Base-by-base conservation (phyloP, 2,888 invertebrate genomes). In the Ochropacha duplaris region DNA sequence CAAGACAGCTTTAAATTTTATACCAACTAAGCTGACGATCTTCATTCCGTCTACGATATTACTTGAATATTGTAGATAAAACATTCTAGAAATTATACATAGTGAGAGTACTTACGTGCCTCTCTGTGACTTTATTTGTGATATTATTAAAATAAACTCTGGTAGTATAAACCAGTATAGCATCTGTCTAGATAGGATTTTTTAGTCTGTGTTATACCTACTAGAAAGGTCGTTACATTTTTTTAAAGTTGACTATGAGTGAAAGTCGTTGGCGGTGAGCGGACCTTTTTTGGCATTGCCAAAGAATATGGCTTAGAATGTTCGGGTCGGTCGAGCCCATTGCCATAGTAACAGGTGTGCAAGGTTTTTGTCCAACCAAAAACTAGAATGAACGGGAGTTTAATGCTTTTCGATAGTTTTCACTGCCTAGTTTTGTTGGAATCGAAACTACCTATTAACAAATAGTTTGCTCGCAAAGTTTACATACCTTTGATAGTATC, bases 161-260 rank as follows among this genome's bases (percentile, higher is more conserved):
- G 0, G 2, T 12, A 3, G 6, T 16, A n/a, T n/a, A 14, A 39
- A 16, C 9, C 16, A 39, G 39, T 6, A n/a, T 19, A 9, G 44
- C 16, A 9, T 19, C 19, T 44, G 9, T 44, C 0, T 44, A 19
- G 6, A 19, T 2, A 19, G 2, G 6, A 6, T 36, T 36, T 44
- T 19, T 9, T 44, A 44, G 6, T 19, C 44, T 44, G 31, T 49
- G 54, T 39, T n/a, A n/a, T n/a, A n/a, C 49, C 58, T 44, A 44
- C 16, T 86, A 84, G 87, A 86, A 84, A 85, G 86, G 85, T 84
- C 72, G 77, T 75, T 76, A 83, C 74, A 83, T 85, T 88, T 88
- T 90, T 88, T 83, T 79, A 83, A 83, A 73, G 78, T 76, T 77
- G 71, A 63, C 78, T 80, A 70, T 74, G 72, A 84, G 88, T 87